These are phyloP conservation scores for Scalopus aquaticus DNA, from an alignment of 2,113 vertebrate genomes.

Conservation along the genomic window DNA sequence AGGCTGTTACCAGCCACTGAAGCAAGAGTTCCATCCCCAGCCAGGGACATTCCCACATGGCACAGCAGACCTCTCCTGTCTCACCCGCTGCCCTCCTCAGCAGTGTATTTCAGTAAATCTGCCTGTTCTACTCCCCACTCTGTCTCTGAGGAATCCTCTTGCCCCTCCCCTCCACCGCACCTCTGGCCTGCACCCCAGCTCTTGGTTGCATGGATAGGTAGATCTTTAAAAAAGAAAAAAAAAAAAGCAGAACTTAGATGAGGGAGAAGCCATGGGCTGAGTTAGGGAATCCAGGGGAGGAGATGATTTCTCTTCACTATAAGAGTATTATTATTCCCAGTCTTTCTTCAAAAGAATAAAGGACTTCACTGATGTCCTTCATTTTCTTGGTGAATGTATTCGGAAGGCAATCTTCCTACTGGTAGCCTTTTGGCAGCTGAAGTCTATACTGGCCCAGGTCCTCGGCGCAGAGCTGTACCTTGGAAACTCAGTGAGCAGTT, in stretches of 20 bases:
- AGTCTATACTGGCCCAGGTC: not conserved
- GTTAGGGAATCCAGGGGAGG: not conserved
- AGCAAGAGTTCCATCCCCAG: too few relatives aligned
- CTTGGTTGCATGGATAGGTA: too few relatives aligned
- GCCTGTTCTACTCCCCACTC: too few relatives aligned
- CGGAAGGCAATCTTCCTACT: not conserved
- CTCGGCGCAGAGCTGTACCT: conserved; percentile 32
- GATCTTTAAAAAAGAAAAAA: too few relatives aligned
- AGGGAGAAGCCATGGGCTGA: not conserved
- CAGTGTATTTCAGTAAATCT: too few relatives aligned
- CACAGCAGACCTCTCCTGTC: too few relatives aligned
- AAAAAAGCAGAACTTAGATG: not conserved
- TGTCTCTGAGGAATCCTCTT: too few relatives aligned
- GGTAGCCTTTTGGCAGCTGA: not conserved
- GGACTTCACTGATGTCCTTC: not conserved
- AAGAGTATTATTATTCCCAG: not conserved
- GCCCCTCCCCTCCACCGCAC: too few relatives aligned
- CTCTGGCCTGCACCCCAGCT: too few relatives aligned
- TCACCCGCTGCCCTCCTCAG: too few relatives aligned
- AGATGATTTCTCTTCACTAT: not conserved
- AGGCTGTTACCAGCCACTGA: too few relatives aligned
- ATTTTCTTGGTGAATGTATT: not conserved
- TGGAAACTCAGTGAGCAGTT: conserved; percentile 45
- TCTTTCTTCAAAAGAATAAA: not conserved
- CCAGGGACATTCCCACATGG: too few relatives aligned